These are phyloP conservation scores for Epinotia demarniana DNA, from an alignment of 2,888 invertebrate genomes.

Conservation along the genomic window DNA sequence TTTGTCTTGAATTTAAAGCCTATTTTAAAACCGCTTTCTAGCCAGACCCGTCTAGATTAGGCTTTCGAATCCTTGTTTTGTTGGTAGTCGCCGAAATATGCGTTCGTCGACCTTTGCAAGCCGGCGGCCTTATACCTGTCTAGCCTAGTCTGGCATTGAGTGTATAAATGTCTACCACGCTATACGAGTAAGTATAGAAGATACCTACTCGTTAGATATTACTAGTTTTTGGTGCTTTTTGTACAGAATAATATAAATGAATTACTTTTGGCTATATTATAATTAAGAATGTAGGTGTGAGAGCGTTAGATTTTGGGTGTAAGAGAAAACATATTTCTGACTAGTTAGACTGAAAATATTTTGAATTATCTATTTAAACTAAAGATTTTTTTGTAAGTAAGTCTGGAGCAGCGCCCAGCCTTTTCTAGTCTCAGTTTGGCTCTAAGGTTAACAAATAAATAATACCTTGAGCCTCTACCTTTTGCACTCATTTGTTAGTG, in stretches of 20 bases:
- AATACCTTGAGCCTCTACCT: too few species aligned
- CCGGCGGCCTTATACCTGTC: slow-evolving; percentile 46
- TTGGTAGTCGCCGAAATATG: slow-evolving; percentile 62
- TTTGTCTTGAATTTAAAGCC: slow-evolving; percentile 4
- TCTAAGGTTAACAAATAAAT: too few species aligned
- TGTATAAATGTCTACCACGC: slow-evolving; percentile 47
- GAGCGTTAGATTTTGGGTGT: neutral
- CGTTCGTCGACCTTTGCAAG: slow-evolving; percentile 70
- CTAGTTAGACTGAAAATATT: too few species aligned
- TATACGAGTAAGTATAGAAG: neutral
- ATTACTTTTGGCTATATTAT: neutral
- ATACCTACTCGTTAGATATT: neutral
- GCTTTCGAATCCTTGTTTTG: slow-evolving; percentile 59
- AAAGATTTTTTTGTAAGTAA: too few species aligned
- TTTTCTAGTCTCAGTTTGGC: too few species aligned
- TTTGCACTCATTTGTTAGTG: too few species aligned
- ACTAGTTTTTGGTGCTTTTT: neutral
- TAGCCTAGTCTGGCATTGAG: slow-evolving; percentile 67
- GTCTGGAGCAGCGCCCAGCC: too few species aligned
- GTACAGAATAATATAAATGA: too few species aligned
- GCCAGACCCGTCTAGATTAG: slow-evolving; percentile 45
- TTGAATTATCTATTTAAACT: too few species aligned
- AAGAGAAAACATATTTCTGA: neutral
- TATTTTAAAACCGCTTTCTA: slow-evolving; percentile 37
- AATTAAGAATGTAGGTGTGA: too few species aligned